Evolutionary conservation across 2,888 invertebrate genomes (phyloP), one percentile per base, ranked within the genome.

Genomic region (Drosophila neoperkinsi): DNA sequence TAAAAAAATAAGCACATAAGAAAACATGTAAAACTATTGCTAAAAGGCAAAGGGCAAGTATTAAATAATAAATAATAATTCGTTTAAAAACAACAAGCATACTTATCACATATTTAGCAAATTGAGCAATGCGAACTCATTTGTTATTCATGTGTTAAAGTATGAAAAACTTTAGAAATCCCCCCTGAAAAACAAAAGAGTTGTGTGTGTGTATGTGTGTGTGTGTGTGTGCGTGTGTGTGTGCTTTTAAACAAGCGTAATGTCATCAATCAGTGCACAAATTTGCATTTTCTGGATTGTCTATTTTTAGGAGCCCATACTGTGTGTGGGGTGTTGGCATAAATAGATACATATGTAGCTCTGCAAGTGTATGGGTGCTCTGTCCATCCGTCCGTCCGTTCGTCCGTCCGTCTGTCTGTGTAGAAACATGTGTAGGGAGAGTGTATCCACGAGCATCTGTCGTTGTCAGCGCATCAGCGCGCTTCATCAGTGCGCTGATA

Each of bases 401-500:
- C n/a, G 21, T 4, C 9, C 9, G 21, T 51, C 50, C 50, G 46
- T 41, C 21, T 58, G 16, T 41, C 6, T 25, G 33, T 60, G 16
- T 57, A 38, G 51, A 18, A 21, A 13, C 9, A 5, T 60, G 38
- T 68, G 51, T 64, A 56, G 38, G 10, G 4, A 33, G 49, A 50
- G 43, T 25, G 61, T 62, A 52, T 62, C 43, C 73, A 69, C 28
- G 62, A 66, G 70, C 79, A 71, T 71, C 77, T 82, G 90, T 75
- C 79, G 86, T 85, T 87, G 87, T 78, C 90, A 89, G 90, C 84
- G 81, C 84, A 79, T 86, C 87, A 87, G 81, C 84, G 88, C 83
- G 87, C 90, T 87, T 90, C 90, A 87, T 90, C 90, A 79, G 90
- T 72, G 77, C 79, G 84, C 78, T 90, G 90, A 86, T 88, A 91